These are phyloP conservation scores for Nestor notabilis DNA, from an alignment of 2,113 vertebrate species.

Conservation along the genomic window DNA sequence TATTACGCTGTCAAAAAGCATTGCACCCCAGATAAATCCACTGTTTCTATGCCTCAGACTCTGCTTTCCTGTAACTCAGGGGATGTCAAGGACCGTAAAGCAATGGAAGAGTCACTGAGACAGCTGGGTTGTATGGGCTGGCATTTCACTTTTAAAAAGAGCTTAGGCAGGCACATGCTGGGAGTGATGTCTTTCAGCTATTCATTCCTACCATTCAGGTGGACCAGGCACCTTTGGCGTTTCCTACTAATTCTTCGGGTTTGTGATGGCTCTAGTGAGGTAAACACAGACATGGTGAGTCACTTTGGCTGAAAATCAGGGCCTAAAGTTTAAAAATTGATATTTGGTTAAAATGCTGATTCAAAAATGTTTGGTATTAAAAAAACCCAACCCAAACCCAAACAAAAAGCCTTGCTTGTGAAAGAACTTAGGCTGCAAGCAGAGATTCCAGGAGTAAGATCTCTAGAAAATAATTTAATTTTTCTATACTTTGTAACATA, in stretches of 20 bases:
- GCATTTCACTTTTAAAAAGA: not conserved
- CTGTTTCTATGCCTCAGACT: not conserved
- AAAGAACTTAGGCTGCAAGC: not conserved
- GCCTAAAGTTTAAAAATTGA: not conserved
- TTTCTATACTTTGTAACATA: not conserved
- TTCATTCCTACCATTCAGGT: not conserved
- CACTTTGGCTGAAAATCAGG: not conserved
- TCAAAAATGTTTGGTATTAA: not conserved
- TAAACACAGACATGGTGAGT: not conserved
- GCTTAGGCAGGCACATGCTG: not conserved
- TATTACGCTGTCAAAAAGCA: not conserved
- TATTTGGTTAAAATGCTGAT: not conserved
- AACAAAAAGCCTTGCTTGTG: not conserved
- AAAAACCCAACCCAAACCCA: no score
- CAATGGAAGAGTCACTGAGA: not conserved
- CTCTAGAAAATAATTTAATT: not conserved
- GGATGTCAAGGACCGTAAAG: not conserved
- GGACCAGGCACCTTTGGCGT: not conserved
- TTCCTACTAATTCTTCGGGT: not conserved
- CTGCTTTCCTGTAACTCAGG: not conserved
- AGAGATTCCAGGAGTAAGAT: not conserved
- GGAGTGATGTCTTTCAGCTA: not conserved
- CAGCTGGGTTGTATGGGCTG: rapidly evolving
- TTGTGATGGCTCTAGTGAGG: not conserved
- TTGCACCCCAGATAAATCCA: not conserved